A percentile compares a stretch with the other conserved stretches of the same genome.
Evolutionary conservation across 2,888 invertebrate species (phyloP).

Genomic region (Xanthia togata): DNA sequence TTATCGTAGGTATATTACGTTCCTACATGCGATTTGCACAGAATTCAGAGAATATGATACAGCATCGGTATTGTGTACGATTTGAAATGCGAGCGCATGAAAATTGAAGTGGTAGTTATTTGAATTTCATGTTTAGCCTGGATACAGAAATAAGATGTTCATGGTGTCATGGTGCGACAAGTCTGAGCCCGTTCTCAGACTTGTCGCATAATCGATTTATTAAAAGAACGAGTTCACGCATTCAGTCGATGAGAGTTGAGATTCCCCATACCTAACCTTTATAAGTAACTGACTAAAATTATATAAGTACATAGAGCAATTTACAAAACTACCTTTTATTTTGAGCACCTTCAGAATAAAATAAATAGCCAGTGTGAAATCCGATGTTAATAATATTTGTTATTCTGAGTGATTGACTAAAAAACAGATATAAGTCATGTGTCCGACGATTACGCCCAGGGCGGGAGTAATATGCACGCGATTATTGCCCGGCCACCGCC

Average conservation of each 20-base stretch:
- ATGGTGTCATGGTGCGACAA: no score
- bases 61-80: not conserved
- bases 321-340: not conserved
- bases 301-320: not conserved
- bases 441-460: conserved; percentile 51
- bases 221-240: not conserved
- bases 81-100: not conserved
- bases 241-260: no score
- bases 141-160: not conserved
- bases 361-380: conserved; percentile 26
- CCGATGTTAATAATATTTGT: conserved; percentile 37
- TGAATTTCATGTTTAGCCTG: not conserved
- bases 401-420: conserved; percentile 49
- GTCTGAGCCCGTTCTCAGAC: not conserved
- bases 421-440: conserved; percentile 62
- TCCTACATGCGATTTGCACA: not conserved
- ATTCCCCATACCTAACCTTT: no score
- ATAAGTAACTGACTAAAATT: not conserved
- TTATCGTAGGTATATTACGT: no score
- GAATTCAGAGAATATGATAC: conserved; percentile 23
- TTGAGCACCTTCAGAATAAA: not conserved
- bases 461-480: conserved; percentile 60
- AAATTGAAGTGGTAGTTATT: not conserved
- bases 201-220: not conserved
- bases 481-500: conserved; percentile 62